Evolutionary conservation across 2,888 invertebrate genomes (phyloP).

Genomic region (Adineta ricciae): DNA sequence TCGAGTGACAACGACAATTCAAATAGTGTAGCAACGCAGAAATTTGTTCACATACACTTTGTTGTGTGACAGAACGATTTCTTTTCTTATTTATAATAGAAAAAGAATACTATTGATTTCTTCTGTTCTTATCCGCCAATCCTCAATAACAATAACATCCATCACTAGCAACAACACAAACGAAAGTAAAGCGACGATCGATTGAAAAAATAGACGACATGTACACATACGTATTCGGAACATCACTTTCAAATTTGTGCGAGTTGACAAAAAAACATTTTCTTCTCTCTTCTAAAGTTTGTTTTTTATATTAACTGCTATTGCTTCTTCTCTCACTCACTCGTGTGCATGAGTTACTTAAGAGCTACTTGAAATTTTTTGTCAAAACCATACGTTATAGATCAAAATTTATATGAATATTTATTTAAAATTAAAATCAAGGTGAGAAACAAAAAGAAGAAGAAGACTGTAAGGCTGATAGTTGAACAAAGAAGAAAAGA

Average conservation of each 20-base stretch:
- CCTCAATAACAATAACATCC: neutral
- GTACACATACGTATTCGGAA: neutral
- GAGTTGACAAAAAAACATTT: neutral
- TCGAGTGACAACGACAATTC: neutral
- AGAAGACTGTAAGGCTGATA: neutral
- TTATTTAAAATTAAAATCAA: neutral
- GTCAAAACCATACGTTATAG: neutral
- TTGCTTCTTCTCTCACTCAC: neutral
- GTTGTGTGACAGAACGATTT: neutral
- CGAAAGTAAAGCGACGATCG: neutral
- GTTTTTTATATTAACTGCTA: neutral
- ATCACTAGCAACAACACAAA: neutral
- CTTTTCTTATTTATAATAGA: neutral
- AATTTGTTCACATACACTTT: neutral
- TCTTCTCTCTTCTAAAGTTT: neutral
- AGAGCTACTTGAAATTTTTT: neutral
- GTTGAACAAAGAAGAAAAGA: neutral
- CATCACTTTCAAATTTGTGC: neutral
- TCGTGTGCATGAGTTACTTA: neutral
- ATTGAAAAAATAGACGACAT: neutral
- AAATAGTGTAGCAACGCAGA: neutral
- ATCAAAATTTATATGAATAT: neutral
- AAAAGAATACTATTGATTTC: neutral
- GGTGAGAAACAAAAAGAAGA: neutral
- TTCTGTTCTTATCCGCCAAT: neutral